A percentile compares a stretch with the other conserved stretches of the same genome.
phyloP scores from a whole-genome alignment of 2,797 vertebrate species.

The Calcarius lapponicus region DNA sequence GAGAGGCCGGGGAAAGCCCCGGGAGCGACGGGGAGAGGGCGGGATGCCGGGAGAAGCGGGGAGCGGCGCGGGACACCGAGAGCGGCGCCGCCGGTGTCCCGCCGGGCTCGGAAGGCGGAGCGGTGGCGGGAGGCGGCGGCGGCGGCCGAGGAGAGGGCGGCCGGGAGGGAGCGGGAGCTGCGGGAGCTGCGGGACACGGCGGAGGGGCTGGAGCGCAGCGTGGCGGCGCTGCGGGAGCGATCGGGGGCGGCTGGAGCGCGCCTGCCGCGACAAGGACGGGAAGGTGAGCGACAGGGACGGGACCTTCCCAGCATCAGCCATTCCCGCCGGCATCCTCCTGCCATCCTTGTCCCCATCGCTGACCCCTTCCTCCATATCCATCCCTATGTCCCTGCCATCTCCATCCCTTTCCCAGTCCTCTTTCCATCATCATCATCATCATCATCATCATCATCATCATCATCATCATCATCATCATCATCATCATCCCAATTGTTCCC shows the following conservation, averaged over 20 bases:
- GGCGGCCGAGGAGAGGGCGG: background rate
- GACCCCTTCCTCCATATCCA: background rate
- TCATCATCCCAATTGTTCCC: background rate
- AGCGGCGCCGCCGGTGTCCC: background rate
- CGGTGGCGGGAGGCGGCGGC: background rate
- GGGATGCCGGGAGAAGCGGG: background rate
- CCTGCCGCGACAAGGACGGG: constrained; percentile 78
- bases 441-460: too few relatives aligned
- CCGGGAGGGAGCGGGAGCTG: constrained; percentile 25
- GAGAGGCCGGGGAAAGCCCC: background rate
- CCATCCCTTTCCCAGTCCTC: background rate
- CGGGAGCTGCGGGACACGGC: background rate
- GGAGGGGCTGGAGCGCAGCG: background rate
- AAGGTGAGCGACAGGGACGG: background rate
- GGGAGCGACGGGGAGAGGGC: background rate
- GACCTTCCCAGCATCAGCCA: fast-evolving
- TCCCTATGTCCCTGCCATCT: too few relatives aligned
- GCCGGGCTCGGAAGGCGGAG: background rate
- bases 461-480: too few relatives aligned
- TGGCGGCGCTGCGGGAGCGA: constrained; percentile 66
- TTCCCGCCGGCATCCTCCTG: background rate
- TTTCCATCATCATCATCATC: too few relatives aligned
- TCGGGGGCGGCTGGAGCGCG: constrained; percentile 70
- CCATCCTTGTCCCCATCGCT: too few relatives aligned
- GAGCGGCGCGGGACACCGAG: background rate